Conservation (phyloP, 2,888 invertebrate species). For the Watsonalla cultraria region DNA sequence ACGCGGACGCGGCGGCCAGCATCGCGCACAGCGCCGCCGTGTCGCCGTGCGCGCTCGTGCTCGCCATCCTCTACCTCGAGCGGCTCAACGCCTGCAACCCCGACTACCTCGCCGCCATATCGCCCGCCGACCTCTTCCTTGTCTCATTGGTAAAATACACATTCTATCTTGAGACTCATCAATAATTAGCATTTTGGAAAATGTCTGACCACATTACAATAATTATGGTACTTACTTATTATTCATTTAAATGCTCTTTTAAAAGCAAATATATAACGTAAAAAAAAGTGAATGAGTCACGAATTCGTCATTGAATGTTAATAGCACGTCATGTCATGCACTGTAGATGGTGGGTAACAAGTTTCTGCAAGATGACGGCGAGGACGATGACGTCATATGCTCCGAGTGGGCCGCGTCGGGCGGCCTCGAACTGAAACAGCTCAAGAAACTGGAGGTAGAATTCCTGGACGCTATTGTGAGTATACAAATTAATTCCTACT, state of each 20-base stretch:
- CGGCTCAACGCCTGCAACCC: constrained; percentile 89
- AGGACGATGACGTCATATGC: constrained; percentile 93
- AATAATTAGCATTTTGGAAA: too few relatives aligned
- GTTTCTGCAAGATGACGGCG: constrained; percentile 95
- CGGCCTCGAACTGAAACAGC: constrained; percentile 84
- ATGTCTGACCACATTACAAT: too few relatives aligned
- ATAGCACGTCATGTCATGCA: constrained; percentile 2
- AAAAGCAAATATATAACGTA: too few relatives aligned
- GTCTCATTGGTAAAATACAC: constrained; percentile 88
- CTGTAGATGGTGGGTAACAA: constrained; percentile 96
- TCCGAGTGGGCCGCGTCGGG: constrained; percentile 96
- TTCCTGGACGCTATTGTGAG: constrained; percentile 94
- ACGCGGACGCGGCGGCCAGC: constrained; percentile 86
- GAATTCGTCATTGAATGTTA: too few relatives aligned
- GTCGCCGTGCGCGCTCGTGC: constrained; percentile 94
- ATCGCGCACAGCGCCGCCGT: constrained; percentile 89
- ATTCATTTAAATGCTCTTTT: too few relatives aligned
- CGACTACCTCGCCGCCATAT: constrained; percentile 88
- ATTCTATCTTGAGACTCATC: background rate
- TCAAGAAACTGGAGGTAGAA: constrained; percentile 91
- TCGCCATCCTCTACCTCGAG: constrained; percentile 96
- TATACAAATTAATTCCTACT: constrained; percentile 15
- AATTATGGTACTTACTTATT: too few relatives aligned
- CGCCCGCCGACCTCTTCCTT: constrained; percentile 95
- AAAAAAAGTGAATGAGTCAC: too few relatives aligned